Percentiles rank a stretch among this genome's conserved stretches.
phyloP scores from a whole-genome alignment of 2,888 invertebrate genomes.

The Cryptus viduatorius region DNA sequence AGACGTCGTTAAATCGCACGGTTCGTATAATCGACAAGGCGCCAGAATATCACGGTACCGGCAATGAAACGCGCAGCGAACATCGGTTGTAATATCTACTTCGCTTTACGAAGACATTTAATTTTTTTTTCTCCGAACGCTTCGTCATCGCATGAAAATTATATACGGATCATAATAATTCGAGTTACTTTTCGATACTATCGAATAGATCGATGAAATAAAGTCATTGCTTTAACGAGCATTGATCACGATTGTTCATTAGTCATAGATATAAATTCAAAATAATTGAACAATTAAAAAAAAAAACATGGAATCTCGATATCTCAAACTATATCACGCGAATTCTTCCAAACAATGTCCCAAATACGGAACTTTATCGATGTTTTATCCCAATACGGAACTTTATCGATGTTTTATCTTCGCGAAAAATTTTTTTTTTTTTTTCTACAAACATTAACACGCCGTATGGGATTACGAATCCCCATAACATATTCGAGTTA shows the following conservation, averaged over 20 bases:
- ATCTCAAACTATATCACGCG: no score
- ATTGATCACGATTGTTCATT: background rate
- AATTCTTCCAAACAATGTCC: no score
- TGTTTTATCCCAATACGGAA: no score
- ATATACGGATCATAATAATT: background rate
- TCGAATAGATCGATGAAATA: background rate
- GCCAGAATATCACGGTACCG: background rate
- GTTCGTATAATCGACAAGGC: slow-evolving; percentile 31
- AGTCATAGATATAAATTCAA: no score
- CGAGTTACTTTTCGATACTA: background rate
- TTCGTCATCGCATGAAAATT: background rate
- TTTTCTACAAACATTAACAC: background rate
- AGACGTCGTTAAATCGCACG: slow-evolving; percentile 38
- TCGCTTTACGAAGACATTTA: slow-evolving; percentile 13
- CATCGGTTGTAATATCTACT: slow-evolving; percentile 28
- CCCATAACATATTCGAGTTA: background rate
- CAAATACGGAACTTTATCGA: no score
- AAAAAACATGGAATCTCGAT: no score
- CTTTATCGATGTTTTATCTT: no score
- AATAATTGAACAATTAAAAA: no score
- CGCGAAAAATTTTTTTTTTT: background rate
- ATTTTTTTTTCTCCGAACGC: background rate
- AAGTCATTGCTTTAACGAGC: background rate
- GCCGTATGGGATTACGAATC: background rate
- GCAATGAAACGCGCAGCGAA: slow-evolving; percentile 3